Evolutionary conservation across 2,888 invertebrate species (phyloP).

Genomic region (Mamestra brassicae): DNA sequence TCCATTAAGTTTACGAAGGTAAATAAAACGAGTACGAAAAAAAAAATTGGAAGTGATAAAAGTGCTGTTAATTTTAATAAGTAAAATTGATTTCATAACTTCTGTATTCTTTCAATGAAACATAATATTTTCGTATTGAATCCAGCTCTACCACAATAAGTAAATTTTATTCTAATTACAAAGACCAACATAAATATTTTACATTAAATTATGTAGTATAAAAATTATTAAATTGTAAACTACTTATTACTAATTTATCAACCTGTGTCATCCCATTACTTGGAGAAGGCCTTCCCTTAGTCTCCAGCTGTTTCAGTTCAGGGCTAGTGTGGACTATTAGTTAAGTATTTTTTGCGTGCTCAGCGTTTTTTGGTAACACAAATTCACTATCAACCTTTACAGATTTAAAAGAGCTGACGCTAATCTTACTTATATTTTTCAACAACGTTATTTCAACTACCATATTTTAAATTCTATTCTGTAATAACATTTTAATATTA

Average conservation of each 20-base stretch:
- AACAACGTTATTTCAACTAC: not conserved
- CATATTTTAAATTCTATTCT: conserved; percentile 4
- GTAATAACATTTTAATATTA: conserved; percentile 13
- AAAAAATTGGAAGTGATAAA: not conserved
- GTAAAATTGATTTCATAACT: too few species aligned
- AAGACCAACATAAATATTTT: too few species aligned
- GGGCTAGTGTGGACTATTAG: not conserved
- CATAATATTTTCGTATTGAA: not conserved
- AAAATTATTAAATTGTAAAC: too few species aligned
- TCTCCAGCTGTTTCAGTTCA: not conserved
- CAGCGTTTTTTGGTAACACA: too few species aligned
- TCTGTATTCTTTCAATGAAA: not conserved
- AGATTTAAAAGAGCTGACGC: not conserved
- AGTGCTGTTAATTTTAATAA: not conserved
- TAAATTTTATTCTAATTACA: not conserved
- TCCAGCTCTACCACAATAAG: too few species aligned
- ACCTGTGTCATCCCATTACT: too few species aligned
- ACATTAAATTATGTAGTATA: too few species aligned
- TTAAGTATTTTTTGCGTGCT: not conserved
- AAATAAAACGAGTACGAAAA: not conserved
- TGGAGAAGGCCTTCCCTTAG: too few species aligned
- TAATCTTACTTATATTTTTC: not conserved
- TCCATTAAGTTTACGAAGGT: not conserved
- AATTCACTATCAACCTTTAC: too few species aligned
- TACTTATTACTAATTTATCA: too few species aligned